A percentile compares a stretch with the other conserved stretches of the same genome.
These are phyloP conservation scores for Myotis brandtii DNA, from an alignment of 2,113 vertebrate genomes.

Conservation along the genomic window DNA sequence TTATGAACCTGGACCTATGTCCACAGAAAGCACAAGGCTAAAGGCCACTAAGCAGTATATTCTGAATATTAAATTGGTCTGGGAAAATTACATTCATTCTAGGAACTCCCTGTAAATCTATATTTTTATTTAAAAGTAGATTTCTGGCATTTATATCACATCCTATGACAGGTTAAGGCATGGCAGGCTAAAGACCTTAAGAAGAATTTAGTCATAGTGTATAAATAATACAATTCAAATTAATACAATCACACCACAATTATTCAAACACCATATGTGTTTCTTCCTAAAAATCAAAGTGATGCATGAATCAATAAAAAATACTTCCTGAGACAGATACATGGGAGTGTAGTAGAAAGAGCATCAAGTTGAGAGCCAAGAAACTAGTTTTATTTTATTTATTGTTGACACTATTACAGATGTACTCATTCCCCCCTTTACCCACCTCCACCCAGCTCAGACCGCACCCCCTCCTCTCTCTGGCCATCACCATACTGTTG, in stretches of 20 bases:
- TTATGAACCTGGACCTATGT: not conserved
- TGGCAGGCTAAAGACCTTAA: not conserved
- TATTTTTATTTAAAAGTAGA: not conserved
- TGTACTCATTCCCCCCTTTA: not conserved
- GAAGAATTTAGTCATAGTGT: not conserved
- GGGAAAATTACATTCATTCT: not conserved
- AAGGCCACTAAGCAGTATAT: not conserved
- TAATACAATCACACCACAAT: not conserved
- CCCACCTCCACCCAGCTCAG: not conserved
- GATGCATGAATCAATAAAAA: not conserved
- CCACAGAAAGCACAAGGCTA: not conserved
- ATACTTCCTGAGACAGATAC: not conserved
- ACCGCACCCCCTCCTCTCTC: not conserved
- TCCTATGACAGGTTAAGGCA: not conserved
- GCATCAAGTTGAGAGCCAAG: not conserved
- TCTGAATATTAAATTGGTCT: not conserved
- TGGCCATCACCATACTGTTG: not conserved
- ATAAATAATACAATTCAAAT: not conserved
- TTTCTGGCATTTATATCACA: not conserved
- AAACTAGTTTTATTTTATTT: not conserved
- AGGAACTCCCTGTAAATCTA: not conserved
- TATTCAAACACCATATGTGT: not conserved
- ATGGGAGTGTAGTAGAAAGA: not conserved
- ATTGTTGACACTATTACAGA: not conserved
- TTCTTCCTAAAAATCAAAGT: slow-evolving; percentile 38